Evolutionary conservation across 2,888 invertebrate genomes (phyloP), one percentile per base, ranked within the genome.

Genomic region (Drosophila mettleri): DNA sequence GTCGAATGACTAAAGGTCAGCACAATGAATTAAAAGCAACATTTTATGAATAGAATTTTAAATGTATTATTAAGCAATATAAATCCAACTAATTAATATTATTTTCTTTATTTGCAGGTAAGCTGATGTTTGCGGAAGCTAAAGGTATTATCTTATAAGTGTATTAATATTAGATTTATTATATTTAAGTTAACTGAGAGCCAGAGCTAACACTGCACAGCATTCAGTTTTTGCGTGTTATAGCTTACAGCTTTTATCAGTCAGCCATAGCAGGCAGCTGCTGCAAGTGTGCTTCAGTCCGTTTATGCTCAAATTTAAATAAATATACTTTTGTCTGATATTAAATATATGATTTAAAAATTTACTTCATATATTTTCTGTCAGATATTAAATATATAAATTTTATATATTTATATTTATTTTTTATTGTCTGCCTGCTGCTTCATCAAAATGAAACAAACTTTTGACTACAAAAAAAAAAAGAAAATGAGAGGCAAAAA

Each of bases 21-120:
- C 16, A 5, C 7, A 3, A 7, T 12, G 7, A 16, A 27, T 24
- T 29, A 10, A 22, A 31, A 12, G 9, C 20, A 1, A n/a, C n/a
- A 31, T 5, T 9, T 41, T 9, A 14, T 51, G 27, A 18, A 38
- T 14, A 38, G 24, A 20, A 20, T 20, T 18, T 31, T 24, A 6
- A 3, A 1, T 12, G 10, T 22, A 12, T 3, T 22, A 24, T 3
- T 34, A 1, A 6, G 20, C n/a, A 27, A 29, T 10, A 22, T 18
- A 48, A 18, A 14, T 9, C 10, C 12, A 12, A 52, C n/a, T n/a
- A 46, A 54, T 12, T 18, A 2, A 38, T 6, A 0, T 18, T 22
- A n/a, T 9, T 31, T 34, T 22, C 3, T 38, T 9, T 27, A 36
- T 7, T 66, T 65, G 1, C 67, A 66, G 67, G 67, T 65, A 66